Base-by-base conservation (phyloP, 1,140 invertebrate species). In the Drosophila lowei region DNA sequence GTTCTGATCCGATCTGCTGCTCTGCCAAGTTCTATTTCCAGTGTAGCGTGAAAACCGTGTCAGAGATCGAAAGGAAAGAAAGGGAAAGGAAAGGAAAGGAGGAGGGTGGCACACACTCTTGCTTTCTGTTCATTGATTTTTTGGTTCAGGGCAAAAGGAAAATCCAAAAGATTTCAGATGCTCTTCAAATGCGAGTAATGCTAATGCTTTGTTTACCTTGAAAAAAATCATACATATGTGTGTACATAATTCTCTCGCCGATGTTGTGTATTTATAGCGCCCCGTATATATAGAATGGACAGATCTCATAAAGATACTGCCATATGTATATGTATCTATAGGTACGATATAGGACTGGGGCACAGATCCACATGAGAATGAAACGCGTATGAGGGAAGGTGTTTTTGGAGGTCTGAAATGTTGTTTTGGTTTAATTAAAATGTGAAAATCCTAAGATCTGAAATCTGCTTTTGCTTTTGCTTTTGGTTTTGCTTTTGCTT, bases 361-460 rank as follows among this genome's bases (percentile, higher is more conserved):
- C 50, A 54, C 59, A 68, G 34, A 38, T 38, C 34, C 34, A 38
- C 11, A 13, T 13, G 11, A 5, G 11, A 13, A 34, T 34, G 11
- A 38, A 3, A 34, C 30, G 30, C 30, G 34, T 38, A 38, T 13
- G 34, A 38, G 34, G 4, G 9, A 11, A 38, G 34, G 34, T 59
- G 38, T 58, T 48, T 28, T 54, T 41, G 57, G 46, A 48, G 61
- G 60, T 43, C 58, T 71, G 61, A 30, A 13, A 16, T 63, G 77
- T 86, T 85, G 67, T 80, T 85, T 80, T 77, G 81, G 61, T 77
- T 85, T 86, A 85, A 85, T 85, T 86, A 77, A 86, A 86, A 86
- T 73, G 60, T 80, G 58, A 38, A 38, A 38, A 13, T 38, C 30
- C 3, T 5, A 25, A 25, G 5, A 25, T 25, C 23, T 38, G 1